phyloP scores from a whole-genome alignment of 2,888 invertebrate species.

The Lasioglossum marginatum region DNA sequence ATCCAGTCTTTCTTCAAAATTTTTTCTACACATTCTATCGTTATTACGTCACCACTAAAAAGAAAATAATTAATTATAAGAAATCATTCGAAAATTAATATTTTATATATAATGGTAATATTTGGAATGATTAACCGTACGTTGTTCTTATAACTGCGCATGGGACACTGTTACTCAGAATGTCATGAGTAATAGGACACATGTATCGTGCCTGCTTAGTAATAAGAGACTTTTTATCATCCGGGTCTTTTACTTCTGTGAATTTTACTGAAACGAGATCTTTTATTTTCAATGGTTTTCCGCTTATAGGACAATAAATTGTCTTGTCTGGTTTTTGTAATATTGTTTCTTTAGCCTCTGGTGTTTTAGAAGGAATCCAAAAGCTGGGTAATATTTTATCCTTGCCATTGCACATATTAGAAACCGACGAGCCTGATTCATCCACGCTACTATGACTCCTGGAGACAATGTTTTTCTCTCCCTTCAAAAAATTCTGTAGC shows the following conservation, averaged over 20 bases:
- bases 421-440: slow-evolving; percentile 86
- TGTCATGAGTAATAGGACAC: slow-evolving; percentile 98
- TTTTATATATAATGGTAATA: background rate
- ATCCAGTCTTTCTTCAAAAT: slow-evolving; percentile 98
- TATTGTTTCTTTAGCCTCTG: slow-evolving; percentile 90
- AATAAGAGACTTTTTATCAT: slow-evolving; percentile 94
- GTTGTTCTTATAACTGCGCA: slow-evolving; percentile 96
- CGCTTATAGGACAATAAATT: slow-evolving; percentile 94
- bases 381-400: slow-evolving; percentile 96
- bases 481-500: slow-evolving; percentile 92
- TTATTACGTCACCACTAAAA: slow-evolving; percentile 96
- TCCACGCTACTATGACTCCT: slow-evolving; percentile 52
- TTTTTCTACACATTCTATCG: slow-evolving; percentile 98
- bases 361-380: slow-evolving; percentile 98
- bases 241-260: slow-evolving; percentile 94
- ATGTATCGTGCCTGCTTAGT: slow-evolving; percentile 96
- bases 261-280: slow-evolving; percentile 97
- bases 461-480: slow-evolving; percentile 91
- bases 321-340: slow-evolving; percentile 92
- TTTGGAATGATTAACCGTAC: slow-evolving; percentile 86
- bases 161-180: slow-evolving; percentile 96
- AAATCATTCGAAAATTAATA: background rate
- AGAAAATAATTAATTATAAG: slow-evolving; percentile 60
- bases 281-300: slow-evolving; percentile 94
- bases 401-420: slow-evolving; percentile 92